Evolutionary conservation across 1,140 invertebrate genomes (phyloP), one percentile per base, ranked within the genome.

Genomic region (Drosophila ananassae): DNA sequence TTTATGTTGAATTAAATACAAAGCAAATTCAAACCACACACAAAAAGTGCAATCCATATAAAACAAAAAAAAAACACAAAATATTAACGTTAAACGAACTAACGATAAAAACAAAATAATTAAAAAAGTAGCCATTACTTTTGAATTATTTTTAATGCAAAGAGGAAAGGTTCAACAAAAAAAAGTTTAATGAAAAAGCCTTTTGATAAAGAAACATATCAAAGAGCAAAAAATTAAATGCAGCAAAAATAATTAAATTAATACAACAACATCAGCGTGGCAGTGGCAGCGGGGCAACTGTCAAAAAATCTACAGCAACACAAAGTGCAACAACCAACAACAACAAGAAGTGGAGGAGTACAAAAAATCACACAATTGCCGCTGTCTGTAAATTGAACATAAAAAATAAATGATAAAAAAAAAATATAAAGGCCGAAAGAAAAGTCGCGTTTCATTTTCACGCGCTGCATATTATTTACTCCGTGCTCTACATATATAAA

Each of bases 81-180:
- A 58, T 47, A 78, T 59, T 51, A 60, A 58, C 44, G 71, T 77
- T 34, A 87, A 82, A 79, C 61, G 74, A 83, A 68, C 57, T 63
- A 63, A 17, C 41, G 24, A 44, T 24, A 32, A 66, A 68, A 62
- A 30, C 39, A 73, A 76, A 81, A 81, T 89, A 85, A 90, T 89
- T 83, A 90, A 89, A 89, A 77, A 90, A 89, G 84, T 89, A 80
- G 50, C 50, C 61, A 73, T 80, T 84, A 89, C 84, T 89, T 89
- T 89, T 89, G 84, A 89, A 89, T 89, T 89, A 83, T 89, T 89
- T 89, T 74, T 50, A 68, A 71, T 71, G 57, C 61, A 80, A 79
- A 74, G 58, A 17, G 39, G 12, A 75, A 56, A 69, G 30, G 66
- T 68, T 69, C 51, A 34, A 39, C 37, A n/a, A 53, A 41, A 17